Evolutionary conservation across 2,113 vertebrate species (phyloP).

Genomic region (Brachypteracias leptosomus): DNA sequence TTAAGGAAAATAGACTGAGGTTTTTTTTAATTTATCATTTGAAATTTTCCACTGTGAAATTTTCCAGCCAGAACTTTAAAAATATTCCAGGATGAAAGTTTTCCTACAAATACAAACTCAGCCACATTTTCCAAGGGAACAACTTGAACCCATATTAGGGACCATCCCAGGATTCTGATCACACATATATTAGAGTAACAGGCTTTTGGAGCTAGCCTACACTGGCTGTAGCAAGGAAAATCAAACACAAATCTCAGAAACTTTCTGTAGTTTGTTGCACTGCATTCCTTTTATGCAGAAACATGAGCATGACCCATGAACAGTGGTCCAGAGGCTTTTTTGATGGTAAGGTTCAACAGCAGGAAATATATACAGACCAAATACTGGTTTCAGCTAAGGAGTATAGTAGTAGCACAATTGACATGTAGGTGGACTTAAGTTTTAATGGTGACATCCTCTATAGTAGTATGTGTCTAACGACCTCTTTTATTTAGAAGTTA

Average conservation of each 20-base stretch:
- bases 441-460: not conserved
- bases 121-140: not conserved
- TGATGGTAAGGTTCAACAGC: not conserved
- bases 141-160: not conserved
- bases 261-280: not conserved
- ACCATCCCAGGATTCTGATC: not conserved
- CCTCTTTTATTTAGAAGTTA: not conserved
- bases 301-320: not conserved
- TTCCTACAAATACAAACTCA: not conserved
- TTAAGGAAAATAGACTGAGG: not conserved
- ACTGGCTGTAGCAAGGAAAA: not conserved
- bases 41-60: not conserved
- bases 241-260: not conserved
- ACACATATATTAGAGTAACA: not conserved
- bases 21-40: not conserved
- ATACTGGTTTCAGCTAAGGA: not conserved
- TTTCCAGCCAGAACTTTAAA: not conserved
- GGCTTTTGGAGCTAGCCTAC: not conserved
- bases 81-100: not conserved
- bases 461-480: not conserved
- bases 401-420: not conserved
- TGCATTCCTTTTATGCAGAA: not conserved
- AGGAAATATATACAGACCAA: not conserved
- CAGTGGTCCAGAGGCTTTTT: not conserved
- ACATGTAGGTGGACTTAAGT: not conserved